Conservation (phyloP, 2,888 invertebrate genomes). For the Machimus rusticus region DNA sequence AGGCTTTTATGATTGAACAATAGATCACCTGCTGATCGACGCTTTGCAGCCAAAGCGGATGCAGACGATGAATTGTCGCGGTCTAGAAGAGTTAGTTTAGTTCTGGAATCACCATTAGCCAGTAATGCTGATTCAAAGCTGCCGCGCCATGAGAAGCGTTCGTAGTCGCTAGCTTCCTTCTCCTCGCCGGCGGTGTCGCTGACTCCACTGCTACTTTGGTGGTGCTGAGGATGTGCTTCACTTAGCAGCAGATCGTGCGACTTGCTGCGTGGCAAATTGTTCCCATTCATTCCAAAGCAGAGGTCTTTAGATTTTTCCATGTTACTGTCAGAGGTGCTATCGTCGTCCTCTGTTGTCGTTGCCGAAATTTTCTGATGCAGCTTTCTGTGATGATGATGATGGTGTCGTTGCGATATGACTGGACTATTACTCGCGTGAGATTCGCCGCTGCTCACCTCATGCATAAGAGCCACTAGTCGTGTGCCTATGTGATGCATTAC, state of each 20-base stretch:
- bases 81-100: slow-evolving; percentile 73
- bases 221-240: slow-evolving; percentile 63
- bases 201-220: slow-evolving; percentile 65
- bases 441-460: slow-evolving; percentile 85
- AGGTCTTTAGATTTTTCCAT: slow-evolving; percentile 63
- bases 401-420: slow-evolving; percentile 62
- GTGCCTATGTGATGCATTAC: slow-evolving; percentile 93
- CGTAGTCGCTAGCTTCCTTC: slow-evolving; percentile 85
- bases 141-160: slow-evolving; percentile 90
- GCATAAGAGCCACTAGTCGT: slow-evolving; percentile 86
- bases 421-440: slow-evolving; percentile 71
- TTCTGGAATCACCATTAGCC: slow-evolving; percentile 82
- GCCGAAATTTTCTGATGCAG: slow-evolving; percentile 67
- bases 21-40: slow-evolving; percentile 84
- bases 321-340: slow-evolving; percentile 71
- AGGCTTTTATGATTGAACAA: slow-evolving; percentile 81
- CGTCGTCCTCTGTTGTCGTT: slow-evolving; percentile 60
- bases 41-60: slow-evolving; percentile 74
- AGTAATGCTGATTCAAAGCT: slow-evolving; percentile 91
- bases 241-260: slow-evolving; percentile 82
- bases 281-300: slow-evolving; percentile 51
- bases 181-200: slow-evolving; percentile 67
- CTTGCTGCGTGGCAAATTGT: slow-evolving; percentile 76
- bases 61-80: slow-evolving; percentile 72
- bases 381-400: slow-evolving; percentile 62